Base-by-base conservation (phyloP, 2,113 vertebrate genomes). In the Nannospalax galili region DNA sequence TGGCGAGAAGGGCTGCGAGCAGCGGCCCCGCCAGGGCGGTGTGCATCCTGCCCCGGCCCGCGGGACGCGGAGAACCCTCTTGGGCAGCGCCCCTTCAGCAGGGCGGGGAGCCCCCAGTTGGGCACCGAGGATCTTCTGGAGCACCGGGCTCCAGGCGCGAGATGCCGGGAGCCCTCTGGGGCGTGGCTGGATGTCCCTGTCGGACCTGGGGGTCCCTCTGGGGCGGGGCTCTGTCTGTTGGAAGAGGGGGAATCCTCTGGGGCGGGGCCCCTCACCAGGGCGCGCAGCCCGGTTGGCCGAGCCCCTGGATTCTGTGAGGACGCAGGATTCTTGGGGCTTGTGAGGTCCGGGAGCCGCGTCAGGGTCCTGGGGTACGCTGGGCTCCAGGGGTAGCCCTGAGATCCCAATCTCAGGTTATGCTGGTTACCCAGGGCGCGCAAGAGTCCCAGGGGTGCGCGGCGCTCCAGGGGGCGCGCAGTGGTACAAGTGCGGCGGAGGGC, bases 11-110 rank as follows among this genome's bases (percentile, higher is more conserved):
- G 69, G 86, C 96, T 82, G 95, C 97, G 95, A 97, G 97, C 93
- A 97, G 96, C 95, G 86, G 97, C 86, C 96, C 97, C 90, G 97
- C 96, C 97, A 97, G 92, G 93, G 96, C 97, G 96, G 95, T 95
- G 96, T 93, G 96, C 97, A 97, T 97, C 97, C 96, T 97, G 97
- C 95, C 82, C 65, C 91, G 96, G 80, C 91, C 95, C 95, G 95
- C 95, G 72, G 95, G 92, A 45, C 80, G 94, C 96, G 95, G 96
- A 77, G 95, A 42, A 93, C 94, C 91, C 94, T 97, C 87, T 74
- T 45, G 91, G 96, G 94, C 95, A 65, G 96, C 88, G 84, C 96
- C 95, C 96, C 96, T 88, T 97, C 58, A 37, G 81, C 80, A 48
- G 81, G 96, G 96, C 96, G 73, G 88, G 88, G 64, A 92, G 94